phyloP scores from a whole-genome alignment of 1,140 invertebrate genomes.

The Pteromalus puparum region DNA sequence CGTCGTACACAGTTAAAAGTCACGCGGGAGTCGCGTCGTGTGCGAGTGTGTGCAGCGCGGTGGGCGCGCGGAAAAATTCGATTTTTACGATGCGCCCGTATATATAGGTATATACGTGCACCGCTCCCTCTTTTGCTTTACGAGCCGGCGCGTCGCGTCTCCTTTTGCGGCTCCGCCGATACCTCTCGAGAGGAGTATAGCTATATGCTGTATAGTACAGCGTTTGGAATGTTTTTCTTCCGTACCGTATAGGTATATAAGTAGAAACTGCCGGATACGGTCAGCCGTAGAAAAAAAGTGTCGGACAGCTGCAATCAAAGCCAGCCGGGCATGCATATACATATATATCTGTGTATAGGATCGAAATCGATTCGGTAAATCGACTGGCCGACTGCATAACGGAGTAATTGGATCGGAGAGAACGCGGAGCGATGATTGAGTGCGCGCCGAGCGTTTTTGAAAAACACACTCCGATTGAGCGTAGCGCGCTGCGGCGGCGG shows the following conservation, averaged over 20 bases:
- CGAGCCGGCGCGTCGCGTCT: slow-evolving; percentile 9
- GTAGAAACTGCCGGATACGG: background rate
- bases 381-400: too few relatives aligned
- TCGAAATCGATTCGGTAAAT: background rate
- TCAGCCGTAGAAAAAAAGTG: background rate
- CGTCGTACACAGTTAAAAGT: background rate
- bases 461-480: background rate
- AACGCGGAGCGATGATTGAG: background rate
- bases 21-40: background rate
- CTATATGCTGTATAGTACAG: too few relatives aligned
- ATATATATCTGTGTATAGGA: too few relatives aligned
- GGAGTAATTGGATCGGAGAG: background rate
- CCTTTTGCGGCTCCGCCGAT: background rate
- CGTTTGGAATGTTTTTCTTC: too few relatives aligned
- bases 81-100: slow-evolving; percentile 65
- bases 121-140: slow-evolving; percentile 46
- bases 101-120: slow-evolving; percentile 7
- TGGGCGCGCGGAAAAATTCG: slow-evolving; percentile 63
- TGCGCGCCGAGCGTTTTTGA: background rate
- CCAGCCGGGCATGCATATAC: too few relatives aligned
- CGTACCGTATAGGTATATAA: background rate
- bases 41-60: slow-evolving; percentile 41
- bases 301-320: too few relatives aligned
- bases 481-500: background rate
- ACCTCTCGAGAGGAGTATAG: background rate